These are phyloP conservation scores for Heterotilapia buettikoferi DNA, from an alignment of 2,113 vertebrate genomes.

Conservation along the genomic window DNA sequence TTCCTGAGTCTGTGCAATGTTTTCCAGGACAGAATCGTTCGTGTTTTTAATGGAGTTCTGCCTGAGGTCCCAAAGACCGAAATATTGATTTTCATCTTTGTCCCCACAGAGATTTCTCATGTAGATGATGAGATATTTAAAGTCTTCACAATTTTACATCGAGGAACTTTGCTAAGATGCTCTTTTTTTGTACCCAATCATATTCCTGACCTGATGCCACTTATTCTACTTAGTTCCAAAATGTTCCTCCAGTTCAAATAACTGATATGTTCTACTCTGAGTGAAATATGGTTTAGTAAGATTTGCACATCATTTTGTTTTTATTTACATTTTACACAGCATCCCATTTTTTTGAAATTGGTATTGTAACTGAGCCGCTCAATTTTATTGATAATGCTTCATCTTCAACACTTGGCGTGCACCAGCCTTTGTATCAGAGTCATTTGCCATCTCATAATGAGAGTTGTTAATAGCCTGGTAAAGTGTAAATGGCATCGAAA, in stretches of 20 bases:
- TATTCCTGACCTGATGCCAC: not conserved
- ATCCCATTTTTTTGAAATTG: not conserved
- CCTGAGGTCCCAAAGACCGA: fast-evolving
- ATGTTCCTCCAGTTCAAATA: not conserved
- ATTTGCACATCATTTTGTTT: not conserved
- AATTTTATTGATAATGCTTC: not conserved
- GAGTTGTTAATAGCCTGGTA: not conserved
- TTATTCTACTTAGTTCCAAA: not conserved
- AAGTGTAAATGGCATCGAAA: not conserved
- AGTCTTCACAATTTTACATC: not conserved
- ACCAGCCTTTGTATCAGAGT: not conserved
- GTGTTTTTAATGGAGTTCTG: not conserved
- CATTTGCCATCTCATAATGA: not conserved
- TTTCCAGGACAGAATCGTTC: not conserved
- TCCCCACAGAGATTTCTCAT: not conserved
- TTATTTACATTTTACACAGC: not conserved
- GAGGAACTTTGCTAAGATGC: fast-evolving
- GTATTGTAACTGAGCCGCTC: not conserved
- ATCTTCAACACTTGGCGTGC: not conserved
- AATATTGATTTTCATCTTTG: not conserved
- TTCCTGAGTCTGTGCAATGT: not conserved
- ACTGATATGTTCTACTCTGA: not conserved
- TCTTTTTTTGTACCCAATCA: not conserved
- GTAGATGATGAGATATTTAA: not conserved
- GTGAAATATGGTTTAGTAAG: not conserved